A percentile compares a stretch with the other conserved stretches of the same genome.
These are phyloP conservation scores for Dolichotis patagonum DNA, from an alignment of 2,113 vertebrate genomes.

Conservation along the genomic window DNA sequence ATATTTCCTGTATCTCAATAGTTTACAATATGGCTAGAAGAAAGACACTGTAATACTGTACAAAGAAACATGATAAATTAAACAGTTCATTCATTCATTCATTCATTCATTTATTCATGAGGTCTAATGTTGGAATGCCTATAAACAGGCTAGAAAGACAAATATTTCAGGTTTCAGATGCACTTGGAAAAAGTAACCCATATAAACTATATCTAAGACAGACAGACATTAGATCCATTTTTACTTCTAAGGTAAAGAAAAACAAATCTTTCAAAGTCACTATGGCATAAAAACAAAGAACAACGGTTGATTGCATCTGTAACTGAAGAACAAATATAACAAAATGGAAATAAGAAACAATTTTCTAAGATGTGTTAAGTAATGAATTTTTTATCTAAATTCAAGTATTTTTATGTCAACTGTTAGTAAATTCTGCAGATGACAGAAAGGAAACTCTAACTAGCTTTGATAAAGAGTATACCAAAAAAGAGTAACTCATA, in stretches of 20 bases:
- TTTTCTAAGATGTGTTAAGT: constrained; percentile 24
- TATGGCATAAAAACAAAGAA: not conserved
- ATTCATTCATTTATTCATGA: not conserved
- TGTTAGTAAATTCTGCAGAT: not conserved
- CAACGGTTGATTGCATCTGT: not conserved
- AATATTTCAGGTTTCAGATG: constrained; percentile 39
- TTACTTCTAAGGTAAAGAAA: constrained; percentile 32
- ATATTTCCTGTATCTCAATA: not conserved
- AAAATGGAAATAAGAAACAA: not conserved
- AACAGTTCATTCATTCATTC: not conserved
- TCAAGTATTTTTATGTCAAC: not conserved
- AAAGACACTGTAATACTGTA: not conserved
- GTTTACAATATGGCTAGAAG: not conserved
- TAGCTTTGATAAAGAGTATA: not conserved
- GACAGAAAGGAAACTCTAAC: not conserved
- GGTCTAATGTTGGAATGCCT: not conserved
- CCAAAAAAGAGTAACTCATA: not conserved
- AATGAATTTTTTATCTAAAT: constrained; percentile 44
- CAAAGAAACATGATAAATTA: not conserved
- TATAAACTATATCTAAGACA: not conserved
- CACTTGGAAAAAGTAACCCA: not conserved
- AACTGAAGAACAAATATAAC: constrained; percentile 12
- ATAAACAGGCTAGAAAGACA: not conserved
- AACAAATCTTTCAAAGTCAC: not conserved
- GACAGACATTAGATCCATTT: not conserved